Base-by-base conservation (phyloP, 2,113 vertebrate species). In the Myotis brandtii region DNA sequence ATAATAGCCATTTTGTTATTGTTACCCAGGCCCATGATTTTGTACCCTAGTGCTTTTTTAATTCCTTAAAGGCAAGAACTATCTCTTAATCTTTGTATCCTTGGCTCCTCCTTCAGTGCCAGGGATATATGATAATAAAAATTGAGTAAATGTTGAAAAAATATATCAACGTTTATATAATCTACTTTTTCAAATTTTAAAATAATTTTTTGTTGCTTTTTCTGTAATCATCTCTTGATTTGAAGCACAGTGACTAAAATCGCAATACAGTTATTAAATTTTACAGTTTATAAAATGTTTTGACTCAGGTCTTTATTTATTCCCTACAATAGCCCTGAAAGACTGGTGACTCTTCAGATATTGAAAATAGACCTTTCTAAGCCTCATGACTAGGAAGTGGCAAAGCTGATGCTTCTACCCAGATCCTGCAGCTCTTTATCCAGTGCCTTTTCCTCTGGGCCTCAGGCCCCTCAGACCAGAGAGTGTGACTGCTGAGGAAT, bases 151-250 rank as follows among this genome's bases (percentile, higher is more conserved):
- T 34, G 40, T 48, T 76, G 48, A 40, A 73, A 77, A 80, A 70
- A 64, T 30, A 64, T 62, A n/a, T 37, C 10, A 67, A 46, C 16
- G 3, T 46, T 83, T 83, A 56, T 50, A 52, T n/a, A 56, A 27
- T 18, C 17, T 64, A 2, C 52, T 59, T 70, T 59, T 46, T 43
- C 56, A 81, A 81, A 10, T 81, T 34, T 79, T 56, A 27, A 62
- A 82, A 37, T 66, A n/a, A 73, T 88, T 94, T 92, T 92, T 89
- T 84, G 20, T 83, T 95, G 52, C 40, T 75, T 93, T 94, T 79
- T 75, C 54, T 79, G 9, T 80, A 82, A 64, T 89, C 11, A 20
- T 91, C 50, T 80, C 43, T 69, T 20, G 5, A 20, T 95, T 88
- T 67, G 67, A 88, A 88, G 50, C 54, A 30, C 82, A 27, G 59